These are phyloP conservation scores for Rhagoletis zephyria DNA, from an alignment of 1,140 invertebrate species.

Conservation along the genomic window DNA sequence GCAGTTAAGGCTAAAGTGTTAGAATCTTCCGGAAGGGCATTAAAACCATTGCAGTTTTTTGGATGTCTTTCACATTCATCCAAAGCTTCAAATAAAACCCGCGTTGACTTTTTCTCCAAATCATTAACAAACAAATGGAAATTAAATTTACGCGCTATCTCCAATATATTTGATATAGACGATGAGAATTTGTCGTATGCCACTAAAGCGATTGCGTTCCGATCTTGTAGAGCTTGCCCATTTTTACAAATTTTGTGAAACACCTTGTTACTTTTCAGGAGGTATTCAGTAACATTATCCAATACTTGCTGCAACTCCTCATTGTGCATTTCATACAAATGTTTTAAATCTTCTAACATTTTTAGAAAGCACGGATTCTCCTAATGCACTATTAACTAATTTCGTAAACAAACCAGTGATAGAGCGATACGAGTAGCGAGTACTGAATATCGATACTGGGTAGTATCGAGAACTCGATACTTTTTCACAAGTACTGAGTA, in stretches of 20 bases:
- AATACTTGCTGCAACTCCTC: slow-evolving; percentile 23
- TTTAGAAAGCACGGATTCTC: background rate
- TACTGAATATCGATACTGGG: no score
- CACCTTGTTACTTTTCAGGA: background rate
- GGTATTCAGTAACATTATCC: slow-evolving; percentile 22
- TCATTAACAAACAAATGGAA: slow-evolving; percentile 46
- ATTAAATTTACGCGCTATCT: slow-evolving; percentile 45
- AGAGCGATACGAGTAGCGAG: no score
- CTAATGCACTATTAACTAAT: background rate
- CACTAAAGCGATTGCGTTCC: background rate
- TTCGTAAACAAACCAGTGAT: background rate
- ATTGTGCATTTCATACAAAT: slow-evolving; percentile 46
- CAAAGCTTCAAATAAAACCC: background rate
- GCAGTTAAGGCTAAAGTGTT: background rate
- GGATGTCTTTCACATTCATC: background rate
- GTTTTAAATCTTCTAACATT: slow-evolving; percentile 1
- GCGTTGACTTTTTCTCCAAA: background rate
- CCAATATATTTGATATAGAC: slow-evolving; percentile 37
- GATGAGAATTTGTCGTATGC: slow-evolving; percentile 42
- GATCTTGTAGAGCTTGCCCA: background rate
- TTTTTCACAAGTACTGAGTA: no score
- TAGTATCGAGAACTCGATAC: no score
- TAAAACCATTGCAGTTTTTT: no score
- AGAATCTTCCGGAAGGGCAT: background rate
- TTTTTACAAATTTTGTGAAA: slow-evolving; percentile 16